Percentiles rank a stretch among this genome's conserved stretches.
Evolutionary conservation across 92 coral and sea anemone genomes (phyloP).

Genomic region (Phenganax marumi): DNA sequence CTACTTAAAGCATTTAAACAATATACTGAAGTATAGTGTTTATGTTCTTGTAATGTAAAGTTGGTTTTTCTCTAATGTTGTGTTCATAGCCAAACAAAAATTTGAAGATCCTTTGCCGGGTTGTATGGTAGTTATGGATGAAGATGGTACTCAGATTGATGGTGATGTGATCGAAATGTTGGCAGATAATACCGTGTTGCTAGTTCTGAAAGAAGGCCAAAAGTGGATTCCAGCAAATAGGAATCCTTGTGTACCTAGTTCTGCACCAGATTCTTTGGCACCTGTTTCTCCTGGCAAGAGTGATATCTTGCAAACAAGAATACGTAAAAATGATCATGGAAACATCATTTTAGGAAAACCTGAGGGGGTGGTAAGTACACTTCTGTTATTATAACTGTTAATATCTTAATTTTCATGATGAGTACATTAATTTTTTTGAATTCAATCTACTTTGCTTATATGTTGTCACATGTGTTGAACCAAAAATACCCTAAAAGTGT

Average conservation of each 20-base stretch:
- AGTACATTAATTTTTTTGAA: not conserved
- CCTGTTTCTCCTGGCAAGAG: not conserved
- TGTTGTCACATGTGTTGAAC: too few relatives aligned
- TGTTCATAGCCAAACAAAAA: conserved; percentile 2
- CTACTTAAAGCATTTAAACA: too few relatives aligned
- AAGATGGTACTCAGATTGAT: conserved; percentile 42
- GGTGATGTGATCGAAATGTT: conserved; percentile 30
- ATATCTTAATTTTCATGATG: not conserved
- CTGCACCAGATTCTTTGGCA: not conserved
- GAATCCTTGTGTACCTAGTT: not conserved
- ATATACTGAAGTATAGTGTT: too few relatives aligned
- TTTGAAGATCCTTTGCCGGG: conserved; percentile 15
- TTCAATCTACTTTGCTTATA: too few relatives aligned
- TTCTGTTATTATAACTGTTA: not conserved
- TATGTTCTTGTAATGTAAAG: too few relatives aligned
- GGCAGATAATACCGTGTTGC: conserved; percentile 20
- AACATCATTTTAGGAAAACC: conserved; percentile 32
- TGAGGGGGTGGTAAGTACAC: conserved; percentile 13
- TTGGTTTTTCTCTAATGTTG: too few relatives aligned
- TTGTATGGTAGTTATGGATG: conserved; percentile 39
- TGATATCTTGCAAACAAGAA: conserved; percentile 1
- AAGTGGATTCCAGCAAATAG: conserved; percentile 29
- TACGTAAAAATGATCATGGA: not conserved
- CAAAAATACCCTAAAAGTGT: too few relatives aligned
- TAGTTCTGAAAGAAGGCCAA: conserved; percentile 22